Evolutionary conservation across 2,888 invertebrate genomes (phyloP).

Genomic region (Lithophane ornitopus): DNA sequence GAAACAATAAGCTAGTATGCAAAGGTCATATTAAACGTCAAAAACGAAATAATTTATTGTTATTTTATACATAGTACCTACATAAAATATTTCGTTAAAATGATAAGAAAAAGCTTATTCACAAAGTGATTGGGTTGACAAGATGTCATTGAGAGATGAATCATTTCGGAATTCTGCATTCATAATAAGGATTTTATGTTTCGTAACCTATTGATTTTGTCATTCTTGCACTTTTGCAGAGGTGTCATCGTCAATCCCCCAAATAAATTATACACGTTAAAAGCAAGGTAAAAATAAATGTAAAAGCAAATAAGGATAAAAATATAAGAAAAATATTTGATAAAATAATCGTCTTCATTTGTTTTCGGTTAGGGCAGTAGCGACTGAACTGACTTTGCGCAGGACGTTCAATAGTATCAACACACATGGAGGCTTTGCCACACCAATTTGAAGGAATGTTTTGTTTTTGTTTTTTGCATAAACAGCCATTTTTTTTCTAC

Average conservation of each 20-base stretch:
- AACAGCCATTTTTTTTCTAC: neutral
- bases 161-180: conserved; percentile 13
- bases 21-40: conserved; percentile 48
- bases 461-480: neutral
- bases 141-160: conserved; percentile 37
- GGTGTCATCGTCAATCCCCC: conserved; percentile 21
- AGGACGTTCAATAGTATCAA: too few relatives aligned
- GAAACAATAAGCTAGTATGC: conserved; percentile 39
- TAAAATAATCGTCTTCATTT: neutral
- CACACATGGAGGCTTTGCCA: neutral
- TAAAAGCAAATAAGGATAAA: neutral
- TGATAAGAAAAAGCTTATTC: conserved; percentile 15
- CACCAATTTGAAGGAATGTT: neutral
- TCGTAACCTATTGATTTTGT: conserved; percentile 7
- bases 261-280: neutral
- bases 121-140: conserved; percentile 35
- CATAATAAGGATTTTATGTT: conserved; percentile 3
- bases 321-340: neutral
- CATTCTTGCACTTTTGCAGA: conserved; percentile 11
- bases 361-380: neutral
- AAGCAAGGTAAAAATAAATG: neutral
- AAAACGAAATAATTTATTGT: conserved; percentile 33
- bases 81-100: conserved; percentile 31
- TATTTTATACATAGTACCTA: neutral
- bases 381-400: neutral